Evolutionary conservation across 2,797 vertebrate species (phyloP).

Genomic region (Clarias laeviceps): DNA sequence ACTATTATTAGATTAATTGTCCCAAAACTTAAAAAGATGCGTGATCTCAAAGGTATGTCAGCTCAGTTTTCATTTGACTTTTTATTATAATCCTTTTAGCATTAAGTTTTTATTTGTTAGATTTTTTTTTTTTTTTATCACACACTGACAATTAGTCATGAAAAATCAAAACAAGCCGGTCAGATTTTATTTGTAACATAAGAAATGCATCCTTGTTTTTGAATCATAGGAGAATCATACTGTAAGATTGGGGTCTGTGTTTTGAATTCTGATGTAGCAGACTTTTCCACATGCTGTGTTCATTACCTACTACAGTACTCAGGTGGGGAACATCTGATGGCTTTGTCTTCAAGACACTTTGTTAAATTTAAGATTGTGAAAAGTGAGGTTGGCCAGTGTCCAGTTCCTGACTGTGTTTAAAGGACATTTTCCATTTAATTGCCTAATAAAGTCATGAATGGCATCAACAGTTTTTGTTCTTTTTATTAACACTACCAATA

Average conservation of each 20-base stretch:
- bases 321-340: slow-evolving; percentile 41
- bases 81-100: background rate
- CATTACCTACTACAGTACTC: slow-evolving; percentile 8
- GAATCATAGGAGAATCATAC: background rate
- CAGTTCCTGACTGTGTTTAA: slow-evolving; percentile 69
- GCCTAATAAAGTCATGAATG: slow-evolving; percentile 83
- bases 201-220: slow-evolving; percentile 1
- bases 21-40: background rate
- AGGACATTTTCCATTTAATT: slow-evolving; percentile 80
- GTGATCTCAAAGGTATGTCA: background rate
- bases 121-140: background rate
- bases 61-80: background rate
- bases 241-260: slow-evolving; percentile 2
- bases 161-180: background rate
- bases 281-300: slow-evolving; percentile 36
- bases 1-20: background rate
- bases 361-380: slow-evolving; percentile 68
- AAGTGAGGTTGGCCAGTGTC: slow-evolving; percentile 68
- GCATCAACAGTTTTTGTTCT: slow-evolving; percentile 54
- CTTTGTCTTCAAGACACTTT: slow-evolving; percentile 67
- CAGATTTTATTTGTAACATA: background rate
- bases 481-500: background rate
- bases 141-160: background rate
- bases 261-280: slow-evolving; percentile 42
- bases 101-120: background rate